These are phyloP conservation scores for Coelinius sp. DNA, from an alignment of 2,888 invertebrate species.

Conservation along the genomic window DNA sequence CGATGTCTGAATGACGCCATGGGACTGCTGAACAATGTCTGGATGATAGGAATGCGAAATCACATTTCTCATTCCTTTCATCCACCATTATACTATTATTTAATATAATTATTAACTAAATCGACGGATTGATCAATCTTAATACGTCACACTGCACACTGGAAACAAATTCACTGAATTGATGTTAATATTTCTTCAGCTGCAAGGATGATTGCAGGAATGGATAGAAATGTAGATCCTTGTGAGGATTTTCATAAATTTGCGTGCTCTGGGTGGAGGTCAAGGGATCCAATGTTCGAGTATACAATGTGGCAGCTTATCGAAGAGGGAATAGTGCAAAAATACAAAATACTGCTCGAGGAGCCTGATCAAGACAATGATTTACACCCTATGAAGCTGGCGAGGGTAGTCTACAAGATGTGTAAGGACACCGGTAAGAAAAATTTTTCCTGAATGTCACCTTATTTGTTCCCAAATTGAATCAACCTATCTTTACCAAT, in stretches of 20 bases:
- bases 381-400: conserved; percentile 73
- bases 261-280: conserved; percentile 80
- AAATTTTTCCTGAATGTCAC: background rate
- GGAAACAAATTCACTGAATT: too few species aligned
- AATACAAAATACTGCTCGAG: conserved; percentile 75
- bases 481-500: too few species aligned
- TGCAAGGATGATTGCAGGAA: conserved; percentile 75
- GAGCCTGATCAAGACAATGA: conserved; percentile 70
- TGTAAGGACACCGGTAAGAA: conserved; percentile 77
- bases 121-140: too few species aligned
- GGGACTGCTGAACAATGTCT: too few species aligned
- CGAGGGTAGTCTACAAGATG: conserved; percentile 76
- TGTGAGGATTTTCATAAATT: conserved; percentile 81
- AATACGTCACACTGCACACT: too few species aligned
- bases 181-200: conserved; percentile 69
- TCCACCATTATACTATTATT: too few species aligned
- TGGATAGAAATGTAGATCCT: conserved; percentile 77
- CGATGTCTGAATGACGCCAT: too few species aligned
- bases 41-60: too few species aligned
- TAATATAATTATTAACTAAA: too few species aligned
- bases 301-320: conserved; percentile 78
- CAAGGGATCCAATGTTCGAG: conserved; percentile 78
- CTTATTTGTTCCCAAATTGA: too few species aligned
- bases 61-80: too few species aligned
- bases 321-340: conserved; percentile 74